Base-by-base conservation (phyloP, 2,888 invertebrate species). In the Cheilosia scutellata region DNA sequence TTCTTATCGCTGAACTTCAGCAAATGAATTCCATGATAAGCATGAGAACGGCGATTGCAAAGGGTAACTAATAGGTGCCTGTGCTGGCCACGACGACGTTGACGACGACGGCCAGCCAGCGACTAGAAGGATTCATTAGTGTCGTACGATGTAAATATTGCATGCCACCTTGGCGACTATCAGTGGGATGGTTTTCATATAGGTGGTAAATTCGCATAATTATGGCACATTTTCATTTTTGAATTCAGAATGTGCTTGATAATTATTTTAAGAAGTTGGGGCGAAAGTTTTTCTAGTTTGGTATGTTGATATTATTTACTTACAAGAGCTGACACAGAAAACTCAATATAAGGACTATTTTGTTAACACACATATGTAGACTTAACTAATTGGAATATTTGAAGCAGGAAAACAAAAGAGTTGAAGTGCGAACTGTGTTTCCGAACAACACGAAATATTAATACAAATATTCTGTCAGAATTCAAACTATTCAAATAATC, bases 11-110 rank as follows among this genome's bases (percentile, higher is more conserved):
- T 77, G 72, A 86, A 86, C 86, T 86, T 82, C 86, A 82, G 77
- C 82, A 86, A 86, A 86, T 86, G 86, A 86, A 86, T 86, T 82
- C 76, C 86, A 76, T 71, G 86, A 86, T 86, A 86, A 86, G 86
- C 71, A 66, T 77, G 72, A 82, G 76, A 86, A 86, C 68, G 76
- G 62, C 76, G 86, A 86, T 86, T 86, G 71, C 65, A 33, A 63
- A 58, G 65, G 68, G 76, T 80, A 86, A 80, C 76, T 82, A 86
- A 86, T 86, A 86, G 80, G 71, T 72, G 47, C 75, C 66, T 62
- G 53, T 63, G 58, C 63, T 58, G 72, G 11, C 44, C 42, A 66
- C 58, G 25, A 37, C 20, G 66, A 66, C 60, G 55, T 60, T 49
- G 27, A 37, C 55, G 37, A 76, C 71, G 29, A 66, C 37, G 57